Evolutionary conservation across 2,113 vertebrate genomes (phyloP), one percentile per base, ranked within the genome.

Genomic region (Ceyx margarethae): DNA sequence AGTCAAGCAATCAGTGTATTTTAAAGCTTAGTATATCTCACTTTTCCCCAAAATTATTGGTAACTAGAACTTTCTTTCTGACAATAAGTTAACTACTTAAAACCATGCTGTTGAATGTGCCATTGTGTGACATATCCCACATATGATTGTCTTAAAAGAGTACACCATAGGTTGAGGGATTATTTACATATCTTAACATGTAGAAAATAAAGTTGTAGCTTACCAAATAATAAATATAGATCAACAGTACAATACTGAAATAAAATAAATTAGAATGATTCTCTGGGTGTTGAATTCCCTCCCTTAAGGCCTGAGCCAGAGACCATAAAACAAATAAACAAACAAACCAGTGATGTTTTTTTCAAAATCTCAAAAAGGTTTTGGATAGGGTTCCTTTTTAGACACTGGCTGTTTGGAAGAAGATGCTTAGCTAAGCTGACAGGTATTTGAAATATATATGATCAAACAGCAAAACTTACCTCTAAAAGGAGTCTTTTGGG

Each of bases 161-260:
- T 88, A 84, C 33, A 73, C 19, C 10, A 4, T 48, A 89, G 37
- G 37, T 67, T 67, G 69, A 90, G 40, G 18, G 12, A 69, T 85
- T 94, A 95, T 96, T 93, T 96, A 93, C 81, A 94, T 29, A 85
- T 71, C 71, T 94, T 87, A 91, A 77, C 42, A 85, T 42, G 79
- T 19, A 91, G 51, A 92, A 92, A 85, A 94, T 56, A 91, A 94
- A 91, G 50, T 11, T 71, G 92, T 62, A 83, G 80, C 25, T 79
- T 91, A 91, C 28, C 87, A 93, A 94, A 89, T 75, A 96, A 97
- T 96, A 97, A 96, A 97, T 96, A 96, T 9, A 93, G 75, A 57
- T 60, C 61, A 69, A 53, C 64, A 80, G 42, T 86, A 93, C n/a
- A 91, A 85, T 42, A 89, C 0, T 74, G 94, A 87, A 90, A 88